Conservation (phyloP, 2,113 vertebrate species). For the Otolemur garnettii region DNA sequence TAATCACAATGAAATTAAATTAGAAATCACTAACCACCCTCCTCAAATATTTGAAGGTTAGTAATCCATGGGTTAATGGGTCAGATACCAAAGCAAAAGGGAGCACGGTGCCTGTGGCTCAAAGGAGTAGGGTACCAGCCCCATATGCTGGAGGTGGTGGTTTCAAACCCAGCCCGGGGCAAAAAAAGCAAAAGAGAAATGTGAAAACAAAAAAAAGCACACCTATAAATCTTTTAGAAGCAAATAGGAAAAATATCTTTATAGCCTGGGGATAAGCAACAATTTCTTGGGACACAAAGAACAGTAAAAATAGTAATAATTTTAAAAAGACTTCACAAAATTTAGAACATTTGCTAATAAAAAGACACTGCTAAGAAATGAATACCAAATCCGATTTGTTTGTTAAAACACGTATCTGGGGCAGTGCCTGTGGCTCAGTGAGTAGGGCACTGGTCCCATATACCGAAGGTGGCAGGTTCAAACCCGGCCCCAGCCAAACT, state of each 20-base stretch:
- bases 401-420: not conserved
- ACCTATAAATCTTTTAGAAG: not conserved
- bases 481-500: too few species aligned
- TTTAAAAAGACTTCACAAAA: not conserved
- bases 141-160: too few species aligned
- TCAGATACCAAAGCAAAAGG: not conserved
- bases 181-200: not conserved
- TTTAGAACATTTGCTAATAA: not conserved
- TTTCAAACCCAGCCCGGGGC: too few species aligned
- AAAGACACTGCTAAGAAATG: not conserved
- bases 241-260: not conserved
- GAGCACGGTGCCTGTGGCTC: not conserved
- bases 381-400: not conserved
- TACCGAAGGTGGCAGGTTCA: too few species aligned
- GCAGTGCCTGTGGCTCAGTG: too few species aligned
- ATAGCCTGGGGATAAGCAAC: not conserved
- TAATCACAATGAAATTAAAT: not conserved
- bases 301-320: not conserved
- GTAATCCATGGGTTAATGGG: not conserved
- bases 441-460: too few species aligned
- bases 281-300: slow-evolving; percentile 30
- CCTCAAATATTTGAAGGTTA: not conserved
- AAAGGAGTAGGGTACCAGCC: too few species aligned
- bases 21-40: not conserved
- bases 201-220: not conserved